phyloP scores from a whole-genome alignment of 2,888 invertebrate species.

The Herminia tarsipennalis region DNA sequence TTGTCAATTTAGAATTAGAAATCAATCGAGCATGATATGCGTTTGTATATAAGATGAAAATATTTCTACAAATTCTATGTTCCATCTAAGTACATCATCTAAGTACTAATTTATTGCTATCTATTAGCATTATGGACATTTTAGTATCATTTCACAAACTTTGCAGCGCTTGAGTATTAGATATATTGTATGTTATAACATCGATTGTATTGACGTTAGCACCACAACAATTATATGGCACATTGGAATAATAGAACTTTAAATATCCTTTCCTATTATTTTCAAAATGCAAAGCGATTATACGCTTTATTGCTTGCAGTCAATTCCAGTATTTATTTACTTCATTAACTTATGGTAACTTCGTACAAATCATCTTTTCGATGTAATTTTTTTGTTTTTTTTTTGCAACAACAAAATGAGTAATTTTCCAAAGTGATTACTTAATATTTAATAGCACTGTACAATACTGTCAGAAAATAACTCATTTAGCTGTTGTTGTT shows the following conservation, averaged over 20 bases:
- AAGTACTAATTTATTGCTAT: conserved; percentile 65
- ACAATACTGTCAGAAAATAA: conserved; percentile 43
- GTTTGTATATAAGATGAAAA: conserved; percentile 34
- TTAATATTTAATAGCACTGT: conserved; percentile 44
- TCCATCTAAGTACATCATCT: conserved; percentile 58
- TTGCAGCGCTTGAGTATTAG: conserved; percentile 43
- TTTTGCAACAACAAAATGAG: conserved; percentile 27
- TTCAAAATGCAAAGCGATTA: conserved; percentile 56
- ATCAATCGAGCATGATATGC: conserved; percentile 19
- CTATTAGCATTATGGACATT: conserved; percentile 50
- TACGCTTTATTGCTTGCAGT: conserved; percentile 64
- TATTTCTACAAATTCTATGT: conserved; percentile 21
- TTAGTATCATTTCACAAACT: conserved; percentile 27
- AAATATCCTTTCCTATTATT: conserved; percentile 38
- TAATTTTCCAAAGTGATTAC: conserved; percentile 31
- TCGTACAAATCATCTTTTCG: conserved; percentile 33
- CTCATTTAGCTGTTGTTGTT: conserved; percentile 34
- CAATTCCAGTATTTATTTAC: conserved; percentile 57
- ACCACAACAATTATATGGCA: conserved; percentile 68
- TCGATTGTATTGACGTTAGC: conserved; percentile 52
- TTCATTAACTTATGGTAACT: conserved; percentile 50
- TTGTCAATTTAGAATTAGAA: conserved; percentile 41
- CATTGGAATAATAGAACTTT: conserved; percentile 59
- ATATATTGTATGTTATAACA: conserved; percentile 32
- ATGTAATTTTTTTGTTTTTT: conserved; percentile 28